phyloP scores from a whole-genome alignment of 2,888 invertebrate genomes.

The Sepiola atlantica region DNA sequence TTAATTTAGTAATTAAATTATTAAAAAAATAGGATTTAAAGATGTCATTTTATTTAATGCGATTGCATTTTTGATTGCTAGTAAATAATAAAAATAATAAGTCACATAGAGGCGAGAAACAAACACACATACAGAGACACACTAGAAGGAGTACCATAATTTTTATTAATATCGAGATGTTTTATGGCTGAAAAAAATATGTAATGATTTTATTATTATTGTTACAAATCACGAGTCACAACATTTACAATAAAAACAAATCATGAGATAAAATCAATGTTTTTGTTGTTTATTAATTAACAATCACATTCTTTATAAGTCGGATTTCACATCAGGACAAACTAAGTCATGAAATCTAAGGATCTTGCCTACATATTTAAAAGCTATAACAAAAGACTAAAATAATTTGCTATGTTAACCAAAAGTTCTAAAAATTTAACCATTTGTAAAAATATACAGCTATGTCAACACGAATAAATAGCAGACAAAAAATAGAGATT shows the following conservation, averaged over 20 bases:
- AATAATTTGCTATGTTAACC: neutral
- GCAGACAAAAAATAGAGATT: neutral
- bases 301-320: neutral
- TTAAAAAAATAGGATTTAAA: too few species aligned
- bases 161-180: too few species aligned
- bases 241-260: neutral
- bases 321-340: neutral
- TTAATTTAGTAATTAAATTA: too few species aligned
- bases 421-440: neutral
- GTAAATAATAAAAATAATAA: neutral
- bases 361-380: neutral
- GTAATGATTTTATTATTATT: neutral
- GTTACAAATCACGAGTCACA: neutral
- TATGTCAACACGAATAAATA: neutral
- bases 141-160: neutral
- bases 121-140: too few species aligned
- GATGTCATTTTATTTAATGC: too few species aligned
- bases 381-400: neutral
- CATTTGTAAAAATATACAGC: neutral
- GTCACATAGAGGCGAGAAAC: too few species aligned
- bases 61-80: neutral
- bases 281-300: neutral
- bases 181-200: neutral
- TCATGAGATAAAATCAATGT: neutral
- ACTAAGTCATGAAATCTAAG: neutral